Base-by-base conservation (phyloP, 2,888 invertebrate genomes). In the Pilophorus perplexus region DNA sequence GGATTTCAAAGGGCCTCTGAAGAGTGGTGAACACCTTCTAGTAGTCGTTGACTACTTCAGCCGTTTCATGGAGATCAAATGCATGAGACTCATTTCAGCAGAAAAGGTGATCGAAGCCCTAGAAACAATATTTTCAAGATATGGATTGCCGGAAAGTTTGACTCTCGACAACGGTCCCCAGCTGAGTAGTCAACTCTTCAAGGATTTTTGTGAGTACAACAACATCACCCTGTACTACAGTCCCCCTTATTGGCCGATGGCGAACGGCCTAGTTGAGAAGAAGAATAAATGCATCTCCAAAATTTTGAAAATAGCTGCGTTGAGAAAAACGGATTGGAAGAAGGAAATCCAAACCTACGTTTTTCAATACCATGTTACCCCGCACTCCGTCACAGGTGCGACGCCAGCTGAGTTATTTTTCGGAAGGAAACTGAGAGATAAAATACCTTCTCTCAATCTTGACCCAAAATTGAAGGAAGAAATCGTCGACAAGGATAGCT, bases 221-320 rank as follows among this genome's bases (percentile, higher is more conserved):
- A 10, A 50, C 12, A 28, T 64, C 2, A 1, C 48, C 5, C 10
- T 64, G 16, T 6, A 22, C 25, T 52, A 42, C 3, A 38, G 33
- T 2, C 71, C 73, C 6, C 71, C 69, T 6, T 67, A 67, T 27
- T 71, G 69, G 70, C 71, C 72, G 2, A 68, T 67, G n/a, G n/a
- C n/a, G n/a, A n/a, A n/a, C n/a, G n/a, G n/a, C n/a, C n/a, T n/a
- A n/a, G n/a, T n/a, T n/a, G n/a, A n/a, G n/a, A n/a, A n/a, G n/a
- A n/a, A n/a, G n/a, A n/a, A n/a, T n/a, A n/a, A n/a, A n/a, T n/a
- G n/a, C n/a, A n/a, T n/a, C n/a, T n/a, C n/a, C n/a, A n/a, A n/a
- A n/a, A n/a, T n/a, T n/a, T n/a, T n/a, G n/a, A n/a, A n/a, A n/a
- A n/a, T n/a, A n/a, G n/a, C n/a, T n/a, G n/a, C n/a, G n/a, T n/a